These are phyloP conservation scores for Rhopalosiphum maidis DNA, from an alignment of 1,140 invertebrate genomes.

Conservation along the genomic window DNA sequence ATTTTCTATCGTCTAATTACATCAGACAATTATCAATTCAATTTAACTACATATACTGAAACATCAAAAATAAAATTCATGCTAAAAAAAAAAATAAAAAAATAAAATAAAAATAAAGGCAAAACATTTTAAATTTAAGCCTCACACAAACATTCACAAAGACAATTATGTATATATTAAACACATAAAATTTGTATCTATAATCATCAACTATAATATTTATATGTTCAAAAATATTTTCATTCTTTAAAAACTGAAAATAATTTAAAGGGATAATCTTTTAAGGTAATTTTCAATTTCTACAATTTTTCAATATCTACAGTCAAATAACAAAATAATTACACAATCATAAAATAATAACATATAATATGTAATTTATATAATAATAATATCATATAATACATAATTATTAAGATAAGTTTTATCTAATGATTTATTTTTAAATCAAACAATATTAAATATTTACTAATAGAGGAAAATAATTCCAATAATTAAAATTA, in stretches of 20 bases:
- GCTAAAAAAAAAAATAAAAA: constrained; percentile 55
- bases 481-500: background rate
- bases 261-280: background rate
- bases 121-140: constrained; percentile 16
- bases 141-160: constrained; percentile 31
- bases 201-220: background rate
- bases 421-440: background rate
- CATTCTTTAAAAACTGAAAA: background rate
- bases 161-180: background rate
- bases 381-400: background rate
- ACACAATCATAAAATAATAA: background rate
- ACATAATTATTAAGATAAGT: background rate
- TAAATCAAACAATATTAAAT: constrained; percentile 3
- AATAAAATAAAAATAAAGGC: constrained; percentile 33
- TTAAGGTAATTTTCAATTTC: background rate
- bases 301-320: constrained; percentile 28
- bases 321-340: background rate
- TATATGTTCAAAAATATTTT: background rate
- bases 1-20: constrained; percentile 49
- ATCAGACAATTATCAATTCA: constrained; percentile 55
- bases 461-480: background rate
- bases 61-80: constrained; percentile 49
- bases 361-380: background rate
- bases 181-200: background rate
- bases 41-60: constrained; percentile 54